Base-by-base conservation (phyloP, 2,888 invertebrate genomes). In the Platerodrilus igneus region DNA sequence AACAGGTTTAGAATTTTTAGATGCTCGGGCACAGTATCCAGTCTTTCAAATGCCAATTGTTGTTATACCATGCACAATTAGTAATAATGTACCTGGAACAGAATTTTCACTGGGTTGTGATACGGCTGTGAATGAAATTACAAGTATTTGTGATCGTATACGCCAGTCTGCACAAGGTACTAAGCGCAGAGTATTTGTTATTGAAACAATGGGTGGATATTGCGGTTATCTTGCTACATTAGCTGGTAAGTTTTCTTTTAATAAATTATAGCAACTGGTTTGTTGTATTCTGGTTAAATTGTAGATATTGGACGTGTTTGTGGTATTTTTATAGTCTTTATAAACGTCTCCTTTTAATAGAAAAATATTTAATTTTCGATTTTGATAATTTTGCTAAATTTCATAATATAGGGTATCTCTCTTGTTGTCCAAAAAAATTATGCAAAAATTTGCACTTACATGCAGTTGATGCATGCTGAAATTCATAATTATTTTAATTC, bases 121-220 rank as follows among this genome's bases (percentile, higher is more conserved):
- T 64, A 97, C 97, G 2, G n/a, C n/a, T 3, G 76, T 97, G 38
- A 99, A 99, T 68, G 99, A 99, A 74, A 99, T 99, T 57, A 94
- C 96, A 0, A 91, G 93, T 76, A 93, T 93, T 52, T 93, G 93
- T 63, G 93, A 93, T 70, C 80, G 95, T n/a, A 97, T 99, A 62
- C 85, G 99, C 27, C 97, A 97, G 68, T 96, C 96, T 2, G 99
- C 99, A 1, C 95, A 96, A 71, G 99, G 99, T 50, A 97, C 97
- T 1, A 97, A 97, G 67, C 81, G 96, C 5, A 81, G 99, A 50
- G 95, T 96, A 16, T 97, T 97, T 68, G 83, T 97, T n/a, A 90
- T 97, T 52, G 93, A 94, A 72, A 97, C 97, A 0, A 99, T 99
- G 97, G 99, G 99, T 31, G 99, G 97, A 4, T 96, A 85, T 70